Evolutionary conservation across 2,888 invertebrate genomes (phyloP).

Genomic region (Hyles lineata): DNA sequence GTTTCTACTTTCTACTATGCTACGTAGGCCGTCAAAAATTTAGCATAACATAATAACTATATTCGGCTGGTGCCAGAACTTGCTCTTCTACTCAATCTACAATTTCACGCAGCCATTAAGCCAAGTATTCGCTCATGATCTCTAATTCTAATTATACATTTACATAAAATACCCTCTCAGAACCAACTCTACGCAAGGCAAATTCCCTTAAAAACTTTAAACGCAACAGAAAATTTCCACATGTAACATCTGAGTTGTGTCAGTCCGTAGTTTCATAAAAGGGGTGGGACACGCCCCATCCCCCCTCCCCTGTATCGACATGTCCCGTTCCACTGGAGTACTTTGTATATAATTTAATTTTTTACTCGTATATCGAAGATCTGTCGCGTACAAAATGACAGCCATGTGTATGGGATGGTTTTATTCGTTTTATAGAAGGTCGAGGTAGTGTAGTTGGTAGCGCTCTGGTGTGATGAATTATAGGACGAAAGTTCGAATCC

Average conservation of each 20-base stretch:
- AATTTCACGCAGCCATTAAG: too few relatives aligned
- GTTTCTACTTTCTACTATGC: too few relatives aligned
- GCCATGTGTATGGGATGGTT: background rate
- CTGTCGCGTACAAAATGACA: background rate
- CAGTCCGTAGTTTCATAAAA: conserved; percentile 25
- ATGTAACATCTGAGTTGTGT: conserved; percentile 17
- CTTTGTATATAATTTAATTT: conserved; percentile 6
- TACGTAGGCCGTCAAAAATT: too few relatives aligned
- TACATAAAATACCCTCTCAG: too few relatives aligned
- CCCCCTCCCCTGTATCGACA: background rate
- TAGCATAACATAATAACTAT: too few relatives aligned
- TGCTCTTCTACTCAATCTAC: too few relatives aligned
- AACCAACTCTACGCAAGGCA: background rate
- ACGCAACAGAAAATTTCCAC: background rate
- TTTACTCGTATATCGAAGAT: background rate
- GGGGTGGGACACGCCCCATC: conserved; percentile 35
- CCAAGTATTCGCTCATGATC: too few relatives aligned
- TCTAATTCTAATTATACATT: too few relatives aligned
- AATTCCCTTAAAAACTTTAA: background rate
- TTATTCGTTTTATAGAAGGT: background rate
- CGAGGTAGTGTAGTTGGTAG: background rate
- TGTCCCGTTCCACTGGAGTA: background rate
- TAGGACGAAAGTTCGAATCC: too few relatives aligned
- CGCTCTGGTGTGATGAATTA: too few relatives aligned
- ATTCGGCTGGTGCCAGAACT: too few relatives aligned